Evolutionary conservation across 1,140 invertebrate species (phyloP), one percentile per base, ranked within the genome.

Genomic region (Leptinotarsa lineolata): DNA sequence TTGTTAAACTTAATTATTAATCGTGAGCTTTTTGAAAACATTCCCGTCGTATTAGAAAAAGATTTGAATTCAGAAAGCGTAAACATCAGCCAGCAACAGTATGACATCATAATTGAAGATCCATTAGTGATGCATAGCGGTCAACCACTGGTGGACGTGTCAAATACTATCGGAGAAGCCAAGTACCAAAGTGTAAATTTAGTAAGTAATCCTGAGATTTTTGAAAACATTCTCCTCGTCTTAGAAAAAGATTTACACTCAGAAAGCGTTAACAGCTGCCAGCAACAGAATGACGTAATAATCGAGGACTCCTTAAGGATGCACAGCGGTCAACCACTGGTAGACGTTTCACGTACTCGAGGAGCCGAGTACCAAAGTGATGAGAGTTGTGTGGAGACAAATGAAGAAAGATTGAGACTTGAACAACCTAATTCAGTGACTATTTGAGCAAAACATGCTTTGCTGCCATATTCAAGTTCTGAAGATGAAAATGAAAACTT

Each of bases 91-190:
- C 46, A 15, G 13, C 46, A 54, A 54, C 46, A 54, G 15, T 12
- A 54, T 54, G 1, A 54, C 46, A 11, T 54, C 13, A 54, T 54
- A 54, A 54, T 54, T n/a, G n/a, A 54, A 54, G 46, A 4, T 54
- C 3, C 13, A 54, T 54, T 13, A 54, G 4, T 13, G 46, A 54
- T 54, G 46, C 46, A 54, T n/a, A 54, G n/a, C 15, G 46, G 15
- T 54, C 46, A 54, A 54, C 46, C 46, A 54, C 46, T 54, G 46
- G 46, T 54, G 46, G 46, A 54, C 46, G 46, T 54, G 46, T 54
- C 46, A 54, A 54, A 54, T 54, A 54, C 46, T 11, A 54, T 48
- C 46, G 46, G 46, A 48, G 46, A n/a, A 48, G 46, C 46, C n/a
- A n/a, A 48, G 46, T 54, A 54, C 46, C 46, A 54, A 54, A 54